Conservation (phyloP, 2,888 invertebrate genomes). For the Alloscopus bannaensis region DNA sequence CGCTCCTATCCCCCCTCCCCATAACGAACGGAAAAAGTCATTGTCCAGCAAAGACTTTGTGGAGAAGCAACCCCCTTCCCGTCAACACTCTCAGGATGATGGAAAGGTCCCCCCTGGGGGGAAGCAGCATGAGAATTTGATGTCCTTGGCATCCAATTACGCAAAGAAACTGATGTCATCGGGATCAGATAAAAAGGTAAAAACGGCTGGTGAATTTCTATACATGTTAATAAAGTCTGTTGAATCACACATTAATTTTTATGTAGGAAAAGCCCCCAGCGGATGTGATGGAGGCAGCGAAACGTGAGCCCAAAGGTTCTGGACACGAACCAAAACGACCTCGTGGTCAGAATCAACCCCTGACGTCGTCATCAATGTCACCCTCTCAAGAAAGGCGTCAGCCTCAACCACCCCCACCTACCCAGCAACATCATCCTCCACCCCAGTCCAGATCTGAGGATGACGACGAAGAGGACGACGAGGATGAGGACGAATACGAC, state of each 20-base stretch:
- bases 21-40: constrained; percentile 19
- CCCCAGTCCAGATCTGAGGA: constrained; percentile 17
- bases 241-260: no score
- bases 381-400: not conserved
- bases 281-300: constrained; percentile 27
- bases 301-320: constrained; percentile 29
- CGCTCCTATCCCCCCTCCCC: not conserved
- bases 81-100: constrained; percentile 13
- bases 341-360: constrained; percentile 12
- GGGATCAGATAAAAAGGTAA: constrained; percentile 47
- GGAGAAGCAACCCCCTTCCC: not conserved
- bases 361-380: constrained; percentile 20
- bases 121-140: constrained; percentile 43
- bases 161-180: constrained; percentile 50
- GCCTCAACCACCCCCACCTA: constrained; percentile 12
- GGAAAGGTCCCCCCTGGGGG: not conserved
- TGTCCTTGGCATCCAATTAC: constrained; percentile 36
- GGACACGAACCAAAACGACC: constrained; percentile 21
- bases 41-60: constrained; percentile 51
- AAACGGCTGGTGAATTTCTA: no score
- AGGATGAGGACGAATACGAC: constrained; percentile 55
- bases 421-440: not conserved
- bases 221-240: not conserved
- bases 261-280: constrained; percentile 43
- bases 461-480: constrained; percentile 53